Conservation (phyloP, 2,888 invertebrate species). For the Trissolcus brochymenae region DNA sequence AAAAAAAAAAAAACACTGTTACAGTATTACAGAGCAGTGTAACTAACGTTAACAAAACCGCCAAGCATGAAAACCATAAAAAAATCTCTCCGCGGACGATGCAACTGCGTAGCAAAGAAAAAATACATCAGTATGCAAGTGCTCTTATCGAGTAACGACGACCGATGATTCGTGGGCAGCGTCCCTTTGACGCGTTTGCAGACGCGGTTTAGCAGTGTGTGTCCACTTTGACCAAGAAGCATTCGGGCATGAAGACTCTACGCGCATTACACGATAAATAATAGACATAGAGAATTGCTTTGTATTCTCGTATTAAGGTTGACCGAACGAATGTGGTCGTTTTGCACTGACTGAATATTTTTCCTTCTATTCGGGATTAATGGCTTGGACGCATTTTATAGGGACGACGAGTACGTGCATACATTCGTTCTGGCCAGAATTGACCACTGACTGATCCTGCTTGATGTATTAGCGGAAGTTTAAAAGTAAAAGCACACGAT, state of each 20-base stretch:
- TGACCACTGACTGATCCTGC: conserved; percentile 70
- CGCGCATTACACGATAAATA: conserved; percentile 69
- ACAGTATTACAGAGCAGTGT: too few species aligned
- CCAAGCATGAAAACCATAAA: conserved; percentile 18
- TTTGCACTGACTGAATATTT: conserved; percentile 69
- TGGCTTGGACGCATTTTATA: conserved; percentile 76
- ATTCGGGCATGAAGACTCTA: conserved; percentile 50
- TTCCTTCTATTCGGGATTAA: conserved; percentile 76
- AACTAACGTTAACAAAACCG: too few species aligned
- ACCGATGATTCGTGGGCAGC: conserved; percentile 56
- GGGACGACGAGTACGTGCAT: conserved; percentile 64
- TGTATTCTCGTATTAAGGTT: conserved; percentile 75
- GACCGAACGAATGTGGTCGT: conserved; percentile 61
- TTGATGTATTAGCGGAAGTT: conserved; percentile 74
- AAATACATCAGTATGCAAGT: conserved; percentile 39
- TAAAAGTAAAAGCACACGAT: conserved; percentile 69
- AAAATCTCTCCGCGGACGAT: conserved; percentile 36
- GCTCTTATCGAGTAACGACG: conserved; percentile 50
- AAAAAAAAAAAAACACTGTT: too few species aligned
- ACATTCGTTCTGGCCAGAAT: conserved; percentile 63
- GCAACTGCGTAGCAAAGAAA: conserved; percentile 38
- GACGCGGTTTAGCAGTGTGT: conserved; percentile 47
- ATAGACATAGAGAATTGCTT: conserved; percentile 73
- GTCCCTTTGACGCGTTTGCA: conserved; percentile 65
- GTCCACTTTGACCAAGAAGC: conserved; percentile 56